Base-by-base conservation (phyloP, 2,113 vertebrate species). In the Nanorana parkeri region DNA sequence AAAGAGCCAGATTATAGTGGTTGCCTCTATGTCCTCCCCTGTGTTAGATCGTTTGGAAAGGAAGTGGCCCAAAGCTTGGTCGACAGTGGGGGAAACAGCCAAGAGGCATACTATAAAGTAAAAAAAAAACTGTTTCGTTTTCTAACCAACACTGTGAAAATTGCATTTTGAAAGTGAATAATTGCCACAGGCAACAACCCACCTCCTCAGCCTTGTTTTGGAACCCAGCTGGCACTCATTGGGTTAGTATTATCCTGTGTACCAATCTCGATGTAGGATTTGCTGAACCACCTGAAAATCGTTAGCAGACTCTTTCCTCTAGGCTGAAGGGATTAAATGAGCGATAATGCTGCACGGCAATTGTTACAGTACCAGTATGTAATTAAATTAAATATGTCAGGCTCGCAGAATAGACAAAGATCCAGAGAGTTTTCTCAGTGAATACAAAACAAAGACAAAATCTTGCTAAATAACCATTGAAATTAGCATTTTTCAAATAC, bases 341-440 rank as follows among this genome's bases (percentile, higher is more conserved):
- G 55, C 60, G 69, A 56, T 72, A 58, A 58, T 20, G 55, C 55
- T 24, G 55, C 60, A 28, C 23, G 56, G 55, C 72, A 61, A 61
- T 41, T 19, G 72, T 56, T 75, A 60, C 55, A 75, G 72, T 60
- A 60, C 72, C 55, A 41, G 72, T 36, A 61, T 75, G 29, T 75
- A 75, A 75, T 75, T 75, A 60, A 75, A 41, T 60, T 6, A 29
- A 75, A 61, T 75, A 60, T 60, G 55, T 75, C 72, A 60, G 60
- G 29, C 54, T 75, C 52, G 36, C 72, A 60, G 24, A 75, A 75
- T 23, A 75, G 72, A 75, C 72, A 75, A 75, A 61, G 72, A 75
- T 75, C 55, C 28, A 17, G 54, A 60, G 55, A 41, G 60, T 60
- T 75, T 56, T 75, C 29, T 60, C 55, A 16, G 17, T 75, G 55